Evolutionary conservation across 2,888 invertebrate genomes (phyloP), one percentile per base, ranked within the genome.

Genomic region (Dysmachus trigonus): DNA sequence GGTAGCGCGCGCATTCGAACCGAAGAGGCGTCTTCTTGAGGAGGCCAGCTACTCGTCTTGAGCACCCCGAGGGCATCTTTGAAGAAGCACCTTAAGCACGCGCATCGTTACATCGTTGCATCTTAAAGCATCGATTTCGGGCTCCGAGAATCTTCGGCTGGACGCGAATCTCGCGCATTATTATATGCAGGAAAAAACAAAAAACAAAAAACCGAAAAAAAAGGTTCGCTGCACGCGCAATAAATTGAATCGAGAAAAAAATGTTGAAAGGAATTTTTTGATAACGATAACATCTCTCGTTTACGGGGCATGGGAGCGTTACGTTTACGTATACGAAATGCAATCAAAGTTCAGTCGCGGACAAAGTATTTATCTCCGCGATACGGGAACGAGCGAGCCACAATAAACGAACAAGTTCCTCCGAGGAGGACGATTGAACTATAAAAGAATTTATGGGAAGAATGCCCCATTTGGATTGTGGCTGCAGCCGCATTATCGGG

Each of bases 41-140:
- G n/a, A n/a, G n/a, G 5, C 10, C 41, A 79, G 79, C 79, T 79
- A 79, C 79, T 51, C 27, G 79, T 79, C 79, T 79, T 79, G 35
- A 31, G 31, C 77, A 10, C 6, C 38, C 41, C 33, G n/a, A 18
- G 62, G 62, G 62, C 62, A 62, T 62, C 62, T 47, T 18, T 73
- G 35, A n/a, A 13, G 15, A n/a, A 31, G 30, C 47, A 30, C n/a
- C 30, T 79, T n/a, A 79, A 41, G 79, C 79, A 79, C 79, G 79
- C 51, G 79, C 79, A 79, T 51, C 27, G 62, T 18, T n/a, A 10
- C 38, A 31, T 31, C 31, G 31, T 31, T 5, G 62, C 62, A 62
- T 62, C 62, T 22, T 22, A 47, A 31, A 18, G 15, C 47, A 6
- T 51, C 51, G 51, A 51, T 30, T 47, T 79, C 33, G 62, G 79